Conservation (phyloP, 2,888 invertebrate genomes). For the Heliconius charithonia region DNA sequence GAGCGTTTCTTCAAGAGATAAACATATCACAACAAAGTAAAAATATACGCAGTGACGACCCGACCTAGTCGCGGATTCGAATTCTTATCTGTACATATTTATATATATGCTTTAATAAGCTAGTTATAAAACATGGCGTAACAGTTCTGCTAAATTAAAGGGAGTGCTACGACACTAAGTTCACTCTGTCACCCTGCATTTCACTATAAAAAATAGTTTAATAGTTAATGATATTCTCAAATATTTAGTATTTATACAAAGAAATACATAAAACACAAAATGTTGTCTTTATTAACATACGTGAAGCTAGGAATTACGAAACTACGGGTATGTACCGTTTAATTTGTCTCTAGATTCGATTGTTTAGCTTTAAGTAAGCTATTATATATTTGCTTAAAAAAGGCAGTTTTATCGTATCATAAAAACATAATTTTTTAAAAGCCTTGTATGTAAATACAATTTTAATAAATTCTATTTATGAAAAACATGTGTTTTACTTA, state of each 20-base stretch:
- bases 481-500: too few relatives aligned
- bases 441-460: neutral
- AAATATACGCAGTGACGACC: neutral
- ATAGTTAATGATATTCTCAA: too few relatives aligned
- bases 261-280: too few relatives aligned
- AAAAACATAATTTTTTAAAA: too few relatives aligned
- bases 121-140: neutral
- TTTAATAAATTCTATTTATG: neutral
- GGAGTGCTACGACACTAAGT: neutral
- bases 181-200: neutral
- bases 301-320: neutral
- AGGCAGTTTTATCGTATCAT: neutral
- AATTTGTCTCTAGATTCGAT: neutral
- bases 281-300: neutral
- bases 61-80: neutral
- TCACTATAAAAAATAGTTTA: too few relatives aligned
- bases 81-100: neutral
- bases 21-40: neutral
- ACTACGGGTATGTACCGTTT: neutral
- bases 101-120: neutral
- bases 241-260: too few relatives aligned
- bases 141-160: neutral
- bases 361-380: neutral
- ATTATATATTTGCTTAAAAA: neutral
- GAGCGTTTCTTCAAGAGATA: conserved; percentile 18